Base-by-base conservation (phyloP, 2,113 vertebrate species). In the Calonectris borealis region DNA sequence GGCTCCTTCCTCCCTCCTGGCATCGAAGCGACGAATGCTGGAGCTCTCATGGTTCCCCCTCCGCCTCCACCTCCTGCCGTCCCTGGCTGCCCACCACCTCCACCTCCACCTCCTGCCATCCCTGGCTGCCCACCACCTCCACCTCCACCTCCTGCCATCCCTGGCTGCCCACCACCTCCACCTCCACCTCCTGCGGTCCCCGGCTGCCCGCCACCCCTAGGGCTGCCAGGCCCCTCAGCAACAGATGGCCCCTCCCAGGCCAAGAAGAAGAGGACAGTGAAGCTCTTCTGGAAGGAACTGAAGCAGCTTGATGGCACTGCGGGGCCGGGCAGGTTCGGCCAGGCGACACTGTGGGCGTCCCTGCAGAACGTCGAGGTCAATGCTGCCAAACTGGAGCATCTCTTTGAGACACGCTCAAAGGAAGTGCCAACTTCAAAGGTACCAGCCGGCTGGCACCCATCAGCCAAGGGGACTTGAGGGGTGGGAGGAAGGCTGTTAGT, bases 221-320 rank as follows among this genome's bases (percentile, higher is more conserved):
- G 94, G 65, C 90, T 68, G 48, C 69, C 79, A 86, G 31, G 65
- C 73, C 52, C 19, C 51, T 94, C 95, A 54, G 49, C 83, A 26
- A 96, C 49, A 6, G 87, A 96, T 5, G 94, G 98, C 61, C 72
- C 81, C 27, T 92, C 84, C 17, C 96, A 97, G 31, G 91, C 96
- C 58, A 98, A 98, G 89, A 99, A 99, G 97, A 99, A 98, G 88
- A 99, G 99, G 97, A 99, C 99, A 1, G 98, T 99, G 83, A 99
- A 99, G 97, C 97, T 99, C 93, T 99, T 99, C 97, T 99, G 99
- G 99, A 99, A 98, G 92, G 99, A 99, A 97, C 98, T 99, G 69
- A 99, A 99, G 88, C 98, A 98, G 92, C 72, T 98, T 0, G 98
- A 98, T 72, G 69, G 95, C 17, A 95, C 97, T 16, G 96, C 48